Evolutionary conservation across 2,797 vertebrate species (phyloP).

Genomic region (Scyliorhinus canicula): DNA sequence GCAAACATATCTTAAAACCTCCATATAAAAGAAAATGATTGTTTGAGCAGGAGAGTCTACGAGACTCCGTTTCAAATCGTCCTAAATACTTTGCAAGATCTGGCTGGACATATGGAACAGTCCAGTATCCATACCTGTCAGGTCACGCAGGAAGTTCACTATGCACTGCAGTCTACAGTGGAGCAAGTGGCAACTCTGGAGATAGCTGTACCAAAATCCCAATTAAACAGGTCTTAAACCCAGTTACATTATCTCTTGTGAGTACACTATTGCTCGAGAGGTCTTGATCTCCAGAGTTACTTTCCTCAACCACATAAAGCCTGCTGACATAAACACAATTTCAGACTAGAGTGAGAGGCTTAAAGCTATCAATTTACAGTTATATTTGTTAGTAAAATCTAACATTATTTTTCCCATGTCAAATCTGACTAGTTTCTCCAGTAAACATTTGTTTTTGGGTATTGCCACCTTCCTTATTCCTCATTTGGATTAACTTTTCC

Average conservation of each 20-base stretch:
- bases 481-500: neutral
- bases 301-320: neutral
- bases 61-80: neutral
- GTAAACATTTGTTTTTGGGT: neutral
- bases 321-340: neutral
- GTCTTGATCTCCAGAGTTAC: neutral
- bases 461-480: neutral
- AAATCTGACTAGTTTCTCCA: neutral
- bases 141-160: neutral
- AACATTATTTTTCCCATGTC: neutral
- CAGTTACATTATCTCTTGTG: neutral
- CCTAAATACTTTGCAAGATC: neutral
- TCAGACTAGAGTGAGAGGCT: neutral
- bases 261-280: neutral
- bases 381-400: neutral
- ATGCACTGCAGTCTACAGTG: neutral
- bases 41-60: neutral
- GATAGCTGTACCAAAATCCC: neutral
- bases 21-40: neutral
- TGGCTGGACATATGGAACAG: neutral
- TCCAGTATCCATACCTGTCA: neutral
- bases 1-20: neutral
- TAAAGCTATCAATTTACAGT: neutral
- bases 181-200: neutral
- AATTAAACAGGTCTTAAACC: neutral